Conservation (phyloP, 2,113 vertebrate genomes). For the Gallinago paraguaiae region DNA sequence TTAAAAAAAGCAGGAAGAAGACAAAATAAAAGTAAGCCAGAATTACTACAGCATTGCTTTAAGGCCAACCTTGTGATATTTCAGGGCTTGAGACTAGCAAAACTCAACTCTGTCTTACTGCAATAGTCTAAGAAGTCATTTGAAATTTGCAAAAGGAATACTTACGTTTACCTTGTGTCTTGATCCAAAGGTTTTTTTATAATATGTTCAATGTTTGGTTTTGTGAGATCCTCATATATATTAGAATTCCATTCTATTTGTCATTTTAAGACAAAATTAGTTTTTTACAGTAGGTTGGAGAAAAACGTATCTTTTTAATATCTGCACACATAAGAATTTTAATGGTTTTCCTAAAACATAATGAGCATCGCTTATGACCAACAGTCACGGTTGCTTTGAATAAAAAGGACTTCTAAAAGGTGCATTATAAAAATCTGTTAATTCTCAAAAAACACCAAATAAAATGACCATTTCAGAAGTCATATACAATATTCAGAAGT, state of each 20-base stretch:
- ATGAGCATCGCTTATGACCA: not conserved
- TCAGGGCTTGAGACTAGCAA: not conserved
- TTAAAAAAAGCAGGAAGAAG: not conserved
- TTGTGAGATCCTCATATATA: conserved; percentile 1
- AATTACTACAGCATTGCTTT: not conserved
- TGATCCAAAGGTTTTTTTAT: not conserved
- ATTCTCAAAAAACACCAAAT: not conserved
- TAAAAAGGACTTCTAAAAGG: not conserved
- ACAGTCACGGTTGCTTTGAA: not conserved
- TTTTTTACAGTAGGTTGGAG: not conserved
- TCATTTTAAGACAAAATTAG: conserved; percentile 30
- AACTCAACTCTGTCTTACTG: not conserved
- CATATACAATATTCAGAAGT: not conserved
- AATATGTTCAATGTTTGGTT: not conserved
- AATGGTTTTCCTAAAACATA: not conserved
- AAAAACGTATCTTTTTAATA: not conserved
- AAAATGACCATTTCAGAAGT: not conserved
- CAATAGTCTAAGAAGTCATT: not conserved
- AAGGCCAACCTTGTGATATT: not conserved
- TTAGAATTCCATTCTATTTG: conserved; percentile 20
- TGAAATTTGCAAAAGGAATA: not conserved
- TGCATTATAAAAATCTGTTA: not conserved
- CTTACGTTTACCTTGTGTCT: not conserved
- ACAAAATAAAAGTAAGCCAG: not conserved
- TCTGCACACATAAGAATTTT: not conserved